These are phyloP conservation scores for Macaria liturata DNA, from an alignment of 2,888 invertebrate genomes.

Conservation along the genomic window DNA sequence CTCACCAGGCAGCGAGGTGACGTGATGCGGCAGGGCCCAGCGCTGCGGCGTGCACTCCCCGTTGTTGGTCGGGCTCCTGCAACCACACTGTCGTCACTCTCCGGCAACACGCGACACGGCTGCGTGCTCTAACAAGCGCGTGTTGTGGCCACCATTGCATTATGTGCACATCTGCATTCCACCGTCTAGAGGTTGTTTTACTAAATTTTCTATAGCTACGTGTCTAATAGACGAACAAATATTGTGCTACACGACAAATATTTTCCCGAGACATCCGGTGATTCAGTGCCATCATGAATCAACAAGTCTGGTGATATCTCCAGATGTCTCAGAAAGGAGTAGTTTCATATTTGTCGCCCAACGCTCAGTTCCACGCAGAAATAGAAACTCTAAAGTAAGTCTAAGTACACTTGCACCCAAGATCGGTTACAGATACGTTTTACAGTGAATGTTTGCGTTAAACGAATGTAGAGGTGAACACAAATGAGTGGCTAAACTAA, in stretches of 20 bases:
- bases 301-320: no score
- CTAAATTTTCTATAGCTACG: no score
- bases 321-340: no score
- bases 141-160: constrained; percentile 4
- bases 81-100: constrained; percentile 32
- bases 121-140: constrained; percentile 10
- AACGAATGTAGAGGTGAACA: constrained; percentile 11
- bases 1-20: constrained; percentile 84
- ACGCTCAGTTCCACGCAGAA: no score
- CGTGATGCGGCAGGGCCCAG: constrained; percentile 83
- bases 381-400: no score
- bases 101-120: no score
- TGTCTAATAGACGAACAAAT: no score
- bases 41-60: constrained; percentile 73
- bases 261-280: no score
- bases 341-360: no score
- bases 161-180: constrained; percentile 1
- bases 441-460: neutral
- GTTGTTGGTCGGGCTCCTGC: constrained; percentile 59
- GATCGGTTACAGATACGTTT: neutral
- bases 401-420: constrained; percentile 1
- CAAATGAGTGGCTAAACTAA: constrained; percentile 22
- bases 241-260: no score
- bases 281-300: no score
- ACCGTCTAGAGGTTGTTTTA: no score